phyloP scores from a whole-genome alignment of 1,140 invertebrate species.

The Lethrus apterus region DNA sequence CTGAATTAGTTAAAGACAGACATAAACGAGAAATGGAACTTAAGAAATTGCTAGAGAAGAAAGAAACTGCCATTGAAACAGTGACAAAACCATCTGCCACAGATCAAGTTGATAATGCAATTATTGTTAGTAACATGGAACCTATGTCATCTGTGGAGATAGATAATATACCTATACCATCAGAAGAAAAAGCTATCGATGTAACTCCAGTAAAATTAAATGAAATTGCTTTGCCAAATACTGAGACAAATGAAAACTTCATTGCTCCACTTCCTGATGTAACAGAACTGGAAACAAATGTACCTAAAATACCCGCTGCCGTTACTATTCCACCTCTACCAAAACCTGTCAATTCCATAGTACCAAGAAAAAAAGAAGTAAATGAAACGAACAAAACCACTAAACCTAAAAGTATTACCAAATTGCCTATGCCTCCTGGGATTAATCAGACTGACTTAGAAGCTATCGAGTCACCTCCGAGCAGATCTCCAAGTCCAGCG shows the following conservation, averaged over 20 bases:
- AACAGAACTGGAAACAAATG: too few relatives aligned
- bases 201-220: constrained; percentile 21
- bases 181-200: constrained; percentile 23
- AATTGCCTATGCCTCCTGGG: constrained; percentile 76
- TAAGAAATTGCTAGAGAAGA: constrained; percentile 56
- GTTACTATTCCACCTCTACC: constrained; percentile 1
- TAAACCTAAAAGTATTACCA: constrained; percentile 61
- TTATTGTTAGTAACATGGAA: constrained; percentile 11
- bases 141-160: constrained; percentile 34
- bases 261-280: constrained; percentile 2
- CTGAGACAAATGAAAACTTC: background rate
- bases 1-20: constrained; percentile 76
- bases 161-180: constrained; percentile 36
- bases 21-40: constrained; percentile 69
- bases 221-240: constrained; percentile 22
- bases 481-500: constrained; percentile 52
- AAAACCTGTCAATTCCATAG: background rate
- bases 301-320: background rate
- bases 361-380: constrained; percentile 1
- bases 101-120: constrained; percentile 24
- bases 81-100: constrained; percentile 10
- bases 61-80: constrained; percentile 16
- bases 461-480: constrained; percentile 62
- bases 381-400: constrained; percentile 3
- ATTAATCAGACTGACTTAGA: constrained; percentile 72